Evolutionary conservation across 1,140 invertebrate species (phyloP), one percentile per base, ranked within the genome.

Genomic region (Ericerus pela): DNA sequence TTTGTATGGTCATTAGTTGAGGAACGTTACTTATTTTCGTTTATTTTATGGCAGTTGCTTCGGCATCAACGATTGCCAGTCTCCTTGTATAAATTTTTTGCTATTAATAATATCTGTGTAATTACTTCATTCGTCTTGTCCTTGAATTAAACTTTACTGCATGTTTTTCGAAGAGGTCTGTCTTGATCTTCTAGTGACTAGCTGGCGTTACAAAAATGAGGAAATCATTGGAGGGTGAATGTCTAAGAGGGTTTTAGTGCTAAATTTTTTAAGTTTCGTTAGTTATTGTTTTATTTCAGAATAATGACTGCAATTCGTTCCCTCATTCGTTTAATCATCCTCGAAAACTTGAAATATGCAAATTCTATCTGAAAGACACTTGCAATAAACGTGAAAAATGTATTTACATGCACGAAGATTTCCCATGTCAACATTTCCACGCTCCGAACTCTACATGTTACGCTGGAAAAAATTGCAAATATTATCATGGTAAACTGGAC

Each of bases 361-460:
- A 96, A 73, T 98, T 95, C 73, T 96, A 96, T 72, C 68, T 96
- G 36, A 91, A 88, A 79, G 89, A 93, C 55, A 90, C 88, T 67
- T 97, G 94, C 73, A 86, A 87, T 8, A 96, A 96, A 74, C 80
- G 86, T 60, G 89, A 94, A 60, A 91, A 92, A 69, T 98, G 94
- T 74, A 74, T 91, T 2, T 98, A 94, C 66, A 88, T 97, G 84
- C 94, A 98, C 74, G 82, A 85, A 62, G 92, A 96, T 68, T 97
- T 95, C 69, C 94, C 94, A 30, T 98, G 94, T 72, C 96, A 96
- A 75, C 96, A 88, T 73, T 96, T 84, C 67, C 93, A 97, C 66
- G 88, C 89, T 41, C 41, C 41, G 10, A 91, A 90, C 61, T 76
- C 88, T 61, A 81, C 84, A 47, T 96, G 93, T 70, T 78, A 76